Evolutionary conservation across 2,113 vertebrate genomes (phyloP).

Genomic region (Motacilla tschutschensis): DNA sequence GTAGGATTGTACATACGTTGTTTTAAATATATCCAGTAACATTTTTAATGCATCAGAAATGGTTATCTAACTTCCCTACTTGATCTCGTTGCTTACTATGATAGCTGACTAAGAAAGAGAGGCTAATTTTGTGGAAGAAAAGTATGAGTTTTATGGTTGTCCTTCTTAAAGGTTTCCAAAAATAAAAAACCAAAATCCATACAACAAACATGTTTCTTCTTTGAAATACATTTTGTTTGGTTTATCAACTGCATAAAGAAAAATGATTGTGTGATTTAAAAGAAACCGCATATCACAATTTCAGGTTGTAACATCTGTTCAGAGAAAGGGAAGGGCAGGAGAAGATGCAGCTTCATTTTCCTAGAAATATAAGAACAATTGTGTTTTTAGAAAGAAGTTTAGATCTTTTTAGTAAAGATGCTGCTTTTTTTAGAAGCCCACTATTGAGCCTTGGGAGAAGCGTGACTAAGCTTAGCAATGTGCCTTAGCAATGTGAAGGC

Average conservation of each 20-base stretch:
- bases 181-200: not conserved
- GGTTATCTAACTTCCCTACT: slow-evolving; percentile 10
- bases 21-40: slow-evolving; percentile 31
- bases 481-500: slow-evolving; percentile 39
- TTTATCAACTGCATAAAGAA: not conserved
- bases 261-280: not conserved
- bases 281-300: not conserved
- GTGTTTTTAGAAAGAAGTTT: not conserved
- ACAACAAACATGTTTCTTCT: not conserved
- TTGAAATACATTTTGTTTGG: not conserved
- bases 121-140: not conserved
- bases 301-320: not conserved
- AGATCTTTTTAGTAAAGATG: not conserved
- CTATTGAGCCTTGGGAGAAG: not conserved
- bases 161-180: not conserved
- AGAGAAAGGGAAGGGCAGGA: not conserved
- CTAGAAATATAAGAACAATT: not conserved
- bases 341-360: not conserved
- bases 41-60: slow-evolving; percentile 16
- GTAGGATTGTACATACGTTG: not conserved
- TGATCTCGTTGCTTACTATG: not conserved
- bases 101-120: slow-evolving; percentile 14
- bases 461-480: not conserved
- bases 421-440: not conserved
- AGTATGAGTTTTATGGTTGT: not conserved